A percentile compares a stretch with the other conserved stretches of the same genome.
phyloP scores from a whole-genome alignment of 2,797 vertebrate genomes.

The Coluber constrictor region DNA sequence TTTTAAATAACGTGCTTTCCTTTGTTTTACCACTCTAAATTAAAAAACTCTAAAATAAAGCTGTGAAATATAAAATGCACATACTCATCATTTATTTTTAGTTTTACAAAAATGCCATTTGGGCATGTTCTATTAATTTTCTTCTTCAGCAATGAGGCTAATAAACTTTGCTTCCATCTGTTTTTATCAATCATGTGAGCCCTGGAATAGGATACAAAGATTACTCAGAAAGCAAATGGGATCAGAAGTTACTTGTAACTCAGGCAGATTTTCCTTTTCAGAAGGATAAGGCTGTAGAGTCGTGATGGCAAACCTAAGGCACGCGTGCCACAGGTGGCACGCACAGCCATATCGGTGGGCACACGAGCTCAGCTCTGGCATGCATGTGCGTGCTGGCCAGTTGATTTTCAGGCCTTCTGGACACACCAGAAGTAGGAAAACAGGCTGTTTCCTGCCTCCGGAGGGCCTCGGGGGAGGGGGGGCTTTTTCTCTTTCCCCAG shows the following conservation, averaged over 20 bases:
- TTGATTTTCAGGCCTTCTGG: too few relatives aligned
- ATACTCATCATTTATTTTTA: neutral
- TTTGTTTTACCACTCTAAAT: neutral
- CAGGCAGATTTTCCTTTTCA: too few relatives aligned
- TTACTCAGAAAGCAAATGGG: neutral
- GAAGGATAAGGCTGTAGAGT: neutral
- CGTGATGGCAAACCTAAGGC: too few relatives aligned
- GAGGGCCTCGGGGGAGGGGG: too few relatives aligned
- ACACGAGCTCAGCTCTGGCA: too few relatives aligned
- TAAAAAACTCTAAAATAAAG: neutral
- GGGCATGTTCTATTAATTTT: neutral
- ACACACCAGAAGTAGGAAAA: too few relatives aligned
- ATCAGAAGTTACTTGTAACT: too few relatives aligned
- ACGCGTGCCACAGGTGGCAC: too few relatives aligned
- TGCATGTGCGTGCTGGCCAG: fast-evolving
- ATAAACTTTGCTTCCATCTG: neutral
- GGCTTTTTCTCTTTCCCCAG: too few relatives aligned
- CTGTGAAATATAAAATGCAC: neutral
- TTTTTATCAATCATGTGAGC: neutral
- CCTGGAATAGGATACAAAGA: neutral
- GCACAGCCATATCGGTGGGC: too few relatives aligned
- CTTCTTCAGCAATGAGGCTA: neutral
- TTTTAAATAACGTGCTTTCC: neutral
- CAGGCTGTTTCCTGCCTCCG: too few relatives aligned
- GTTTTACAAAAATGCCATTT: neutral